Percentiles rank a stretch among this genome's conserved stretches.
phyloP scores from a whole-genome alignment of 2,888 invertebrate genomes.

The Cerceris ruficornis region DNA sequence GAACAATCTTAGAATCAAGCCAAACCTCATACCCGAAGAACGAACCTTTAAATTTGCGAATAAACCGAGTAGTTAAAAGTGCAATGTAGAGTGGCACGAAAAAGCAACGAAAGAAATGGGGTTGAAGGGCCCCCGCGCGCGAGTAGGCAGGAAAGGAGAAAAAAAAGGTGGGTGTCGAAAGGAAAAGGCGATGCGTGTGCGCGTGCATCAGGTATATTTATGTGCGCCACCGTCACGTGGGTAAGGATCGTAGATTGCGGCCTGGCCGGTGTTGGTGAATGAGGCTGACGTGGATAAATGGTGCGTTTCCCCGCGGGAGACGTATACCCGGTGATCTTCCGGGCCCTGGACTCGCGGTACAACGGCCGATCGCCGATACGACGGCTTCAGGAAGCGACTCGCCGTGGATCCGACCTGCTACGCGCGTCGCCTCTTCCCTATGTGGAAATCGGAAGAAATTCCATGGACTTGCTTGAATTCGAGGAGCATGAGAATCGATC shows the following conservation, averaged over 20 bases:
- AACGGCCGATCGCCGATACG: constrained; percentile 61
- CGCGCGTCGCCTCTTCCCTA: constrained; percentile 4
- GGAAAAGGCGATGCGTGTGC: constrained; percentile 37
- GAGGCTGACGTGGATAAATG: constrained; percentile 80
- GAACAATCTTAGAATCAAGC: too few relatives aligned
- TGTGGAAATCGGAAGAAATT: background rate
- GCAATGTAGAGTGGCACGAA: background rate
- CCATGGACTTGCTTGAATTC: too few relatives aligned
- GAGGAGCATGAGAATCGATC: too few relatives aligned
- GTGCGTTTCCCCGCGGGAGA: constrained; percentile 76
- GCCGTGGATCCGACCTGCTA: constrained; percentile 1
- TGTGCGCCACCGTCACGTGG: constrained; percentile 68
- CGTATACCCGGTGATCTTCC: constrained; percentile 75
- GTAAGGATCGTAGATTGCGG: constrained; percentile 69
- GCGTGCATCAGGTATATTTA: constrained; percentile 66
- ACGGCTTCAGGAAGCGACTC: constrained; percentile 61
- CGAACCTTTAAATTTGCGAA: too few relatives aligned
- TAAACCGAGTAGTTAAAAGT: too few relatives aligned
- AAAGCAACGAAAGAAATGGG: constrained; percentile 4
- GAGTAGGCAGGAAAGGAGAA: constrained; percentile 15
- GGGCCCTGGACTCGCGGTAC: constrained; percentile 63
- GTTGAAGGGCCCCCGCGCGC: constrained; percentile 15
- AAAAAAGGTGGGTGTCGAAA: constrained; percentile 6
- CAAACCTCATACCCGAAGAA: too few relatives aligned
- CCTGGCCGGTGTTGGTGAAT: constrained; percentile 73